A percentile compares a stretch with the other conserved stretches of the same genome.
These are phyloP conservation scores for Callaeas wilsoni DNA, from an alignment of 2,113 vertebrate species.

Conservation along the genomic window DNA sequence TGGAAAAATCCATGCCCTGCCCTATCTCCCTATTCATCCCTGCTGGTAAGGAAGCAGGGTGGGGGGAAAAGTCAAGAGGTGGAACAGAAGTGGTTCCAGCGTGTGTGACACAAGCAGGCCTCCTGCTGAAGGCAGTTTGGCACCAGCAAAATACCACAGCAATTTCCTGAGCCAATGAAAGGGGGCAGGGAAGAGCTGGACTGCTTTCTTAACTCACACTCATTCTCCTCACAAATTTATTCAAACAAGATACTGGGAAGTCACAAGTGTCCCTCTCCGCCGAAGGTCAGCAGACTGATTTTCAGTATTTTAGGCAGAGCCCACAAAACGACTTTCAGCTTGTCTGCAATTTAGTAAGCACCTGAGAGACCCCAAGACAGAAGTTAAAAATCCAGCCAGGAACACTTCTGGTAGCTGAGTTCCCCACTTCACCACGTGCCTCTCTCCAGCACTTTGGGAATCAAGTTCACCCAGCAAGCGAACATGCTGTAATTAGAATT, in stretches of 20 bases:
- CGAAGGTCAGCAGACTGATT: neutral
- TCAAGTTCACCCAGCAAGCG: neutral
- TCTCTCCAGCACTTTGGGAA: neutral
- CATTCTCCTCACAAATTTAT: neutral
- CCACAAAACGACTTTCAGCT: neutral
- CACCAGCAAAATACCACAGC: neutral
- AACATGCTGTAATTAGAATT: neutral
- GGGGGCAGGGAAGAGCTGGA: neutral
- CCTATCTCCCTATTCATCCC: neutral
- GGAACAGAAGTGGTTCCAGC: neutral
- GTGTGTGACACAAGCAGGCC: rapidly evolving
- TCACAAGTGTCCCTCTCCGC: neutral
- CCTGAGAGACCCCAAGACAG: neutral
- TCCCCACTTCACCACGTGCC: neutral
- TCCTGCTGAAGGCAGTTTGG: neutral
- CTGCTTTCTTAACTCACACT: neutral
- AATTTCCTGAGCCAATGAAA: neutral
- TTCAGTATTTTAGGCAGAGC: neutral
- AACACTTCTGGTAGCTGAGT: neutral
- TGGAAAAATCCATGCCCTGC: neutral
- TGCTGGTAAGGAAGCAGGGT: neutral
- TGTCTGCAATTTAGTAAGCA: neutral
- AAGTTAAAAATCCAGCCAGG: neutral
- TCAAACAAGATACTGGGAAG: neutral
- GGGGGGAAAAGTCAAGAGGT: neutral